These are phyloP conservation scores for Amblyteles armatorius DNA, from an alignment of 2,888 invertebrate species.

Conservation along the genomic window DNA sequence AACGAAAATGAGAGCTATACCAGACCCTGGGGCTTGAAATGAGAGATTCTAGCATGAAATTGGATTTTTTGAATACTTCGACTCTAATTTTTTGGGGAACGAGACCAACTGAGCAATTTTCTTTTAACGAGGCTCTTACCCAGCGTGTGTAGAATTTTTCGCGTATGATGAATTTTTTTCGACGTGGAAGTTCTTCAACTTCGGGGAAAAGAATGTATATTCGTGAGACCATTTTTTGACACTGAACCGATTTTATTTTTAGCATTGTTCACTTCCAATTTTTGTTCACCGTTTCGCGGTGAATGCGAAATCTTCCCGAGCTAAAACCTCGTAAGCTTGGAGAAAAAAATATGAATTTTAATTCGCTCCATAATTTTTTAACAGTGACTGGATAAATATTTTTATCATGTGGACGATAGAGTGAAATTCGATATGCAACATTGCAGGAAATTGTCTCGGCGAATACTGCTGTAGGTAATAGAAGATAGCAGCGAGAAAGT, in stretches of 20 bases:
- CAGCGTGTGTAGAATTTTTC: background rate
- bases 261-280: background rate
- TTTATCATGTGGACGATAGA: background rate
- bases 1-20: background rate
- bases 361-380: too few species aligned
- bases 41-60: background rate
- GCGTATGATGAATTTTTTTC: background rate
- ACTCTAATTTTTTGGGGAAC: background rate
- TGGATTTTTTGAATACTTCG: background rate
- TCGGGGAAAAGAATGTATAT: background rate
- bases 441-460: constrained; percentile 8
- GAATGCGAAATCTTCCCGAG: background rate
- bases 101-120: background rate
- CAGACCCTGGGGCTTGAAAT: background rate
- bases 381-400: background rate
- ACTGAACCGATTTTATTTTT: background rate
- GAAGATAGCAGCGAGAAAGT: background rate
- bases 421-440: constrained; percentile 13
- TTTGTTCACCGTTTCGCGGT: background rate
- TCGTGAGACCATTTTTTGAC: background rate
- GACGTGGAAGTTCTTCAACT: background rate
- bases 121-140: background rate
- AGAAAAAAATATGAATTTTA: too few species aligned
- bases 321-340: too few species aligned
- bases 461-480: background rate